Percentiles rank a stretch among this genome's conserved stretches.
Evolutionary conservation across 2,888 invertebrate genomes (phyloP).

Genomic region (Tanypteryx hageni): DNA sequence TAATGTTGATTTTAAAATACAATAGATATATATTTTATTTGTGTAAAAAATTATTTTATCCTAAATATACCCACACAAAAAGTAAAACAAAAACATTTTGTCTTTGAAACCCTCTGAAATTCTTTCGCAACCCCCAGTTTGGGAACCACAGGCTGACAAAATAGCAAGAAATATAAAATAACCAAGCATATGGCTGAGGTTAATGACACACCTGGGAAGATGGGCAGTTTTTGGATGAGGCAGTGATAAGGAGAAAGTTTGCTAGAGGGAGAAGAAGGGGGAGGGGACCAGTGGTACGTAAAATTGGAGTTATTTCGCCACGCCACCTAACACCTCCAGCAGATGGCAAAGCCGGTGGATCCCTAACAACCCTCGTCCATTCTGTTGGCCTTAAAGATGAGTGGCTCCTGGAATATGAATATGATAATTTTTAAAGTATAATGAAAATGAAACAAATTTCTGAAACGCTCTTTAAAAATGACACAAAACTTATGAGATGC

Average conservation of each 20-base stretch:
- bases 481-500: too few species aligned
- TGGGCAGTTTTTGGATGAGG: background rate
- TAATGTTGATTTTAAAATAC: too few species aligned
- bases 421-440: background rate
- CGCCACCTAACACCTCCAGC: slow-evolving; percentile 69
- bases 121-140: too few species aligned
- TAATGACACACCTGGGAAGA: slow-evolving; percentile 13
- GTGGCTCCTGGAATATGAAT: slow-evolving; percentile 65
- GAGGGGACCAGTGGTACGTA: slow-evolving; percentile 69
- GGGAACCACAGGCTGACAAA: too few species aligned
- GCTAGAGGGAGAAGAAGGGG: slow-evolving; percentile 69
- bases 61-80: too few species aligned
- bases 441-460: background rate
- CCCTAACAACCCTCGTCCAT: slow-evolving; percentile 67
- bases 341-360: slow-evolving; percentile 70
- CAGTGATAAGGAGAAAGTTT: slow-evolving; percentile 65
- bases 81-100: too few species aligned
- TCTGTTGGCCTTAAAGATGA: slow-evolving; percentile 66
- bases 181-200: too few species aligned
- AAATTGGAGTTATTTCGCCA: slow-evolving; percentile 68
- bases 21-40: too few species aligned
- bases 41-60: too few species aligned
- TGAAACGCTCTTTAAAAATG: background rate
- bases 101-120: too few species aligned
- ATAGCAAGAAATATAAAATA: too few species aligned